Percentiles rank a stretch among this genome's conserved stretches.
These are phyloP conservation scores for Podarcis lilfordi DNA, from an alignment of 2,797 vertebrate species.

Conservation along the genomic window DNA sequence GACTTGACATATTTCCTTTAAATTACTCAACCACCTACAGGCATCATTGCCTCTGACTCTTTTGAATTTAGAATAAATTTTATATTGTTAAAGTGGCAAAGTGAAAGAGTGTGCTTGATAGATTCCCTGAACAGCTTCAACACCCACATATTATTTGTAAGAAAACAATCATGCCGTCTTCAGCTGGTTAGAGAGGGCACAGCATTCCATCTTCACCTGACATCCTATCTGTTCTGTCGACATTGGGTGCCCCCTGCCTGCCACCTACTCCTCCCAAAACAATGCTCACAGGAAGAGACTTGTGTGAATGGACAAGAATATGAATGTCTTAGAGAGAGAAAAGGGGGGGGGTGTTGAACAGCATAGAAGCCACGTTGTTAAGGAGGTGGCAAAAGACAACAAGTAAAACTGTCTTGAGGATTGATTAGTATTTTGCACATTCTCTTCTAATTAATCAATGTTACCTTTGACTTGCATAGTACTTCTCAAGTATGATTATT, in stretches of 20 bases:
- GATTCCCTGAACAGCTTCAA: constrained; percentile 78
- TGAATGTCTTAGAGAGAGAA: constrained; percentile 70
- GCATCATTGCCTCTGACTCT: constrained; percentile 72
- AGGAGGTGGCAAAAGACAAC: constrained; percentile 54
- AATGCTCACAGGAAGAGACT: constrained; percentile 73
- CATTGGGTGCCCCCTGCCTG: constrained; percentile 71
- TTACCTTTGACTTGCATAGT: constrained; percentile 63
- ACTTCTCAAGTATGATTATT: constrained; percentile 63
- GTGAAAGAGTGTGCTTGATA: constrained; percentile 79
- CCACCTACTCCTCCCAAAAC: constrained; percentile 75
- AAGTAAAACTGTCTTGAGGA: constrained; percentile 72
- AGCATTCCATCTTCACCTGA: constrained; percentile 81
- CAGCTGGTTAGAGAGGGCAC: constrained; percentile 80
- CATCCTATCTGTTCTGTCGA: constrained; percentile 74
- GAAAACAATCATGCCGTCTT: constrained; percentile 80
- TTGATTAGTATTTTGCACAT: constrained; percentile 69
- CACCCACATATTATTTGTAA: constrained; percentile 86
- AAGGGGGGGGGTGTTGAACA: constrained; percentile 44
- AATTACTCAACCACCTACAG: constrained; percentile 78
- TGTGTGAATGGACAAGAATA: constrained; percentile 79
- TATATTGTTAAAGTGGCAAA: constrained; percentile 75
- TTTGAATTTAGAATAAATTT: constrained; percentile 79
- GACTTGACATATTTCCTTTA: constrained; percentile 75
- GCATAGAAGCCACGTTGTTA: constrained; percentile 68
- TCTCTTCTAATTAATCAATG: constrained; percentile 70